A percentile compares a stretch with the other conserved stretches of the same genome.
Conservation (phyloP, 2,113 vertebrate genomes). For the Dasyprocta punctata region DNA sequence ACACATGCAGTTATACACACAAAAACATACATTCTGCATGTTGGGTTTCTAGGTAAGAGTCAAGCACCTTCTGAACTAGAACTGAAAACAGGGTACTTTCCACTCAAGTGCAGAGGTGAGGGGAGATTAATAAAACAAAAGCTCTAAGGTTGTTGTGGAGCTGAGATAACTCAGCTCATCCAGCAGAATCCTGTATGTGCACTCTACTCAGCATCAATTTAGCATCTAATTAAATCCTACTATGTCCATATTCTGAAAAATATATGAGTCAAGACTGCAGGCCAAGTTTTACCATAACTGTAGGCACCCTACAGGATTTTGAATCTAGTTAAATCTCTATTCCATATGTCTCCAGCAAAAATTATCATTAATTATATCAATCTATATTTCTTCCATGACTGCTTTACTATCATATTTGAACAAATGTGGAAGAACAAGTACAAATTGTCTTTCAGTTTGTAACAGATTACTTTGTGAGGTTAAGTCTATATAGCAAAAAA, state of each 20-base stretch:
- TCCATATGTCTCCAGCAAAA: neutral
- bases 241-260: neutral
- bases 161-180: neutral
- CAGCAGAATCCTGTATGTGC: neutral
- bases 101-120: neutral
- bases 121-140: neutral
- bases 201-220: neutral
- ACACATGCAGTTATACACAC: neutral
- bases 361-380: neutral
- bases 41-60: neutral
- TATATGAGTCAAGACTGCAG: neutral
- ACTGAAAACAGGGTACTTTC: neutral
- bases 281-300: neutral
- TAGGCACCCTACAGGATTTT: neutral
- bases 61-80: neutral
- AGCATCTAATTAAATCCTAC: neutral
- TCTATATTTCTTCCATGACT: neutral
- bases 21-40: neutral
- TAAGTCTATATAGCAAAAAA: neutral
- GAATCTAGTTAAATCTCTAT: neutral
- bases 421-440: neutral
- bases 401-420: neutral
- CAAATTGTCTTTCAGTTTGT: conserved; percentile 12
- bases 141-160: neutral
- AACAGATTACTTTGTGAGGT: neutral